Conservation (phyloP, 2,888 invertebrate genomes). For the Tipula vernalis region DNA sequence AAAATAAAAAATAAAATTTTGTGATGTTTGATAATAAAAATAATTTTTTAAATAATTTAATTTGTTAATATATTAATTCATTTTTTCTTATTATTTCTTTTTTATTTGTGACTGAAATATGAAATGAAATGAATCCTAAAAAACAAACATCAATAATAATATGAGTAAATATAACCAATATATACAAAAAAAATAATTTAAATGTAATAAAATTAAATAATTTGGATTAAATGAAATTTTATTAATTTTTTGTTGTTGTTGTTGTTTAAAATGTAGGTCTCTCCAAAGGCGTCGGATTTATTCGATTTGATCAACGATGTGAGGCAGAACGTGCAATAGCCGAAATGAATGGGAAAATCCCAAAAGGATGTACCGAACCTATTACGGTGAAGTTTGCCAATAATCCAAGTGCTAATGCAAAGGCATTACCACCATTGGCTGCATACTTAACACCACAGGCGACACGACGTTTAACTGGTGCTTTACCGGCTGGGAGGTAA, state of each 20-base stretch:
- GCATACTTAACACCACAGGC: conserved; percentile 74
- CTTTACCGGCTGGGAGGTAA: conserved; percentile 60
- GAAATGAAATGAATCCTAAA: conserved; percentile 4
- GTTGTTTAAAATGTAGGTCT: conserved; percentile 45
- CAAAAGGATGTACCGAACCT: conserved; percentile 76
- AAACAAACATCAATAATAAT: conserved; percentile 9
- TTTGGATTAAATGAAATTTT: not conserved
- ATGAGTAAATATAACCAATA: not conserved
- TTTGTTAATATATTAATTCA: not conserved
- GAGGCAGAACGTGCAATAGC: conserved; percentile 87
- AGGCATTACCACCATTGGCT: conserved; percentile 69
- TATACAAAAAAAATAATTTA: not conserved
- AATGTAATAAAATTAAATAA: not conserved
- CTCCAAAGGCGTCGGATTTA: conserved; percentile 90
- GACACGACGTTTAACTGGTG: conserved; percentile 70
- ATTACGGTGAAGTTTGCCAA: conserved; percentile 92
- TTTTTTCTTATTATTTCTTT: not conserved
- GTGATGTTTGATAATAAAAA: not conserved
- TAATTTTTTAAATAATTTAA: not conserved
- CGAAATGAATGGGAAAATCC: conserved; percentile 80
- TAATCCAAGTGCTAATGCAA: conserved; percentile 81
- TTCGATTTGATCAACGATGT: conserved; percentile 81
- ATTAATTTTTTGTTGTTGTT: not conserved
- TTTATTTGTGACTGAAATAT: not conserved
- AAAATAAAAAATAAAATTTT: not conserved